These are phyloP conservation scores for Smithornis capensis DNA, from an alignment of 2,113 vertebrate genomes.

Conservation along the genomic window DNA sequence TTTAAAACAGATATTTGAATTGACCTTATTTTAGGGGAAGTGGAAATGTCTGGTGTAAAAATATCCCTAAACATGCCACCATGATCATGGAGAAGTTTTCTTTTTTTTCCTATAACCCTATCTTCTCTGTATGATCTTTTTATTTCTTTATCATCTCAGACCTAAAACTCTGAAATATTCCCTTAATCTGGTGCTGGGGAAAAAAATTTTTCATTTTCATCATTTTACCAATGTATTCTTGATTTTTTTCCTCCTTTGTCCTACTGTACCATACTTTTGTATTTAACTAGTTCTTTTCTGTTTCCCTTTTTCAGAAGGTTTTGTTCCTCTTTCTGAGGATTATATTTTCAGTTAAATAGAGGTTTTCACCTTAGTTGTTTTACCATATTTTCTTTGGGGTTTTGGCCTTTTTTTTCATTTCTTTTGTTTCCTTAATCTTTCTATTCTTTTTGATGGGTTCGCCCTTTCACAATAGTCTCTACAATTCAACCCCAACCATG, in stretches of 20 bases:
- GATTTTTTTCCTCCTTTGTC: background rate
- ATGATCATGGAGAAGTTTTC: background rate
- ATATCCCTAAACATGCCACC: background rate
- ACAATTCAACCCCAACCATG: constrained; percentile 5
- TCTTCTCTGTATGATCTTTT: background rate
- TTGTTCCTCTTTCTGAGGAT: background rate
- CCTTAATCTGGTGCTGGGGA: background rate
- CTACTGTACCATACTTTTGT: background rate
- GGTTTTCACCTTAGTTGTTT: constrained; percentile 16
- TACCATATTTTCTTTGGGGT: background rate
- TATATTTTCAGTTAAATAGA: background rate
- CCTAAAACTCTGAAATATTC: background rate
- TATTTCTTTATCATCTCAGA: constrained; percentile 10
- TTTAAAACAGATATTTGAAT: background rate
- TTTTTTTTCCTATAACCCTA: background rate
- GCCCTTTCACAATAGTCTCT: constrained; percentile 19
- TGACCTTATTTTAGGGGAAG: background rate
- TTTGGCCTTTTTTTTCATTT: background rate
- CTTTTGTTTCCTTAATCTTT: background rate
- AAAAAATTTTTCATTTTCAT: constrained; percentile 10
- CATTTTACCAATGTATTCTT: background rate
- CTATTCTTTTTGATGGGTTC: background rate
- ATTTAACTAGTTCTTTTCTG: constrained; percentile 34
- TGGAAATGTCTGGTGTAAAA: background rate
- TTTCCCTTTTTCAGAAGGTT: background rate